phyloP scores from a whole-genome alignment of 2,797 vertebrate species.

The Hapalemur alaotrensis region DNA sequence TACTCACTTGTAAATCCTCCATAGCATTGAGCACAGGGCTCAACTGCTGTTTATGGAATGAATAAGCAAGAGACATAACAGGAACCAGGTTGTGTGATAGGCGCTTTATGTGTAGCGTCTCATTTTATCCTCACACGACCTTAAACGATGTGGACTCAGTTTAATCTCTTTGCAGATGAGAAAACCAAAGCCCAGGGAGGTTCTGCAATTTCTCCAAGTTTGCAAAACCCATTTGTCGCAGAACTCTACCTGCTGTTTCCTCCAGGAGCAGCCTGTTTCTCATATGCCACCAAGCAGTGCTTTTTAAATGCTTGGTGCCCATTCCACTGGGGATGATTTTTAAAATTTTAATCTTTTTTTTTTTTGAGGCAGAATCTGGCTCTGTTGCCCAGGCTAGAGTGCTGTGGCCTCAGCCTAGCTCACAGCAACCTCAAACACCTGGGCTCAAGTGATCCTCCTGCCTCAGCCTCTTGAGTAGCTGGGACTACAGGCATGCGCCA shows the following conservation, averaged over 20 bases:
- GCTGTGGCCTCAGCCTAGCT: no score
- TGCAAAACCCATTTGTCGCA: no score
- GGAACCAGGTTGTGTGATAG: rapidly evolving
- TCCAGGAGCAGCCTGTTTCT: background rate
- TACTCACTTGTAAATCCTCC: background rate
- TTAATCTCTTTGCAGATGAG: background rate
- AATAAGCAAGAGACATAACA: rapidly evolving
- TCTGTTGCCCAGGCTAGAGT: no score
- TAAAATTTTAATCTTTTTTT: background rate
- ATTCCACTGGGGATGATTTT: background rate
- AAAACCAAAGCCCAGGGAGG: background rate
- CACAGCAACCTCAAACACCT: no score
- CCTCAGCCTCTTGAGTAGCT: no score
- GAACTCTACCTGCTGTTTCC: background rate
- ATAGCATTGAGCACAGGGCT: background rate
- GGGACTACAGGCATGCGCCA: no score
- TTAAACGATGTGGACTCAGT: background rate
- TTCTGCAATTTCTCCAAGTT: background rate
- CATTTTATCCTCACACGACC: background rate
- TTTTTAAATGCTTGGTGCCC: background rate
- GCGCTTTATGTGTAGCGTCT: rapidly evolving
- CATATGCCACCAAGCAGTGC: background rate
- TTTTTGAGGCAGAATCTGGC: no score
- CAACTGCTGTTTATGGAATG: no score
- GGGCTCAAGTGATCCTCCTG: no score